phyloP scores from a whole-genome alignment of 1,140 invertebrate genomes.

The Oncopodura yosiiana region DNA sequence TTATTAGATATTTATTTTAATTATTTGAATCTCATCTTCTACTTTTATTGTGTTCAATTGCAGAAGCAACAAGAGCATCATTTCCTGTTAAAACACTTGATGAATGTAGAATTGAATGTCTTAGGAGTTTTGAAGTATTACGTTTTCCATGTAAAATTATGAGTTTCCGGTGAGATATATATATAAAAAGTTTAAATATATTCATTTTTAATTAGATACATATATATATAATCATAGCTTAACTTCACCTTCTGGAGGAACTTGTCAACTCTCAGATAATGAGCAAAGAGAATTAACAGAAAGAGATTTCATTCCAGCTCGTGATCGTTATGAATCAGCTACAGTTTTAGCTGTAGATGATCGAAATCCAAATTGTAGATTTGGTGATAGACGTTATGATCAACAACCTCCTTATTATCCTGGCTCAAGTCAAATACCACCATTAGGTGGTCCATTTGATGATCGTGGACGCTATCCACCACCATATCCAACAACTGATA shows the following conservation, averaged over 20 bases:
- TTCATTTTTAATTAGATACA: slow-evolving; percentile 1
- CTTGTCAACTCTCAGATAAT: slow-evolving; percentile 28
- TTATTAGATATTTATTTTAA: background rate
- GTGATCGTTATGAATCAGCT: slow-evolving; percentile 29
- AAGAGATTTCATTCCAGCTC: slow-evolving; percentile 19
- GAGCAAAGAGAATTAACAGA: slow-evolving; percentile 11
- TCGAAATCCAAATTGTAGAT: slow-evolving; percentile 14
- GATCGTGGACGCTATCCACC: background rate
- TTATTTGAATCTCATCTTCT: background rate
- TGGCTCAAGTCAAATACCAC: too few species aligned
- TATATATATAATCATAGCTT: slow-evolving; percentile 15
- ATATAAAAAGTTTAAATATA: background rate
- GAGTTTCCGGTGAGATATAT: slow-evolving; percentile 22
- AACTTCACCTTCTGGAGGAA: slow-evolving; percentile 27
- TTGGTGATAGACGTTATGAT: background rate
- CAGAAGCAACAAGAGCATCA: slow-evolving; percentile 18
- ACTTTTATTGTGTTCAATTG: background rate
- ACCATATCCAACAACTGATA: too few species aligned
- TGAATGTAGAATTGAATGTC: slow-evolving; percentile 33
- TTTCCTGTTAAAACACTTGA: slow-evolving; percentile 33
- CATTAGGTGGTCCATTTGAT: background rate
- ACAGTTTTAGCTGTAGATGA: slow-evolving; percentile 24
- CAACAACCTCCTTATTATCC: too few species aligned
- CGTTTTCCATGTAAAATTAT: slow-evolving; percentile 28
- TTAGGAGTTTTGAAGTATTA: slow-evolving; percentile 27